Evolutionary conservation across 2,113 vertebrate genomes (phyloP).

Genomic region (Phyllostomus hastatus): DNA sequence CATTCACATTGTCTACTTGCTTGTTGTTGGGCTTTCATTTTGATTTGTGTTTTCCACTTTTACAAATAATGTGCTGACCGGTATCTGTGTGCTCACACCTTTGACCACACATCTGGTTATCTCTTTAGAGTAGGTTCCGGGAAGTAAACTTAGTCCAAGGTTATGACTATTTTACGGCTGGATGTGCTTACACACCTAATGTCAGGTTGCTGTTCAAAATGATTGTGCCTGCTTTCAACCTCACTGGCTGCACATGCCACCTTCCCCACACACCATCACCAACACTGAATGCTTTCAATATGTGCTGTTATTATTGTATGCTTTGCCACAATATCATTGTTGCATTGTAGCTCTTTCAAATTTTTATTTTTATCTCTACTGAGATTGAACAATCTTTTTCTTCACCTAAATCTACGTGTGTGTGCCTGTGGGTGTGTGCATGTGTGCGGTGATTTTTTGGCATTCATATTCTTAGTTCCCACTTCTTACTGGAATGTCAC

Average conservation of each 20-base stretch:
- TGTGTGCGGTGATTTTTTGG: not conserved
- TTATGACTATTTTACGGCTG: conserved; percentile 15
- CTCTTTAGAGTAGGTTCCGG: conserved; percentile 62
- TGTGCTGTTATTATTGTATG: not conserved
- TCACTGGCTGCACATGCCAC: not conserved
- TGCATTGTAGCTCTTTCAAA: not conserved
- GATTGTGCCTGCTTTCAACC: not conserved
- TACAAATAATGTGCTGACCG: not conserved
- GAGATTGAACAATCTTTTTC: not conserved
- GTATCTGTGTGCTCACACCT: not conserved
- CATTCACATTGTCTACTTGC: not conserved
- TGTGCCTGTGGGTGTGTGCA: not conserved
- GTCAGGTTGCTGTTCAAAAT: conserved; percentile 48
- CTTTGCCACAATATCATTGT: not conserved
- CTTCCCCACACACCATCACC: not conserved
- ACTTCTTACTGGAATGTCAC: not conserved
- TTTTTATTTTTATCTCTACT: not conserved
- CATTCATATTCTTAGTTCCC: not conserved
- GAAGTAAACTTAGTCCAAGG: conserved; percentile 62
- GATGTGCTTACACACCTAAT: conserved; percentile 28
- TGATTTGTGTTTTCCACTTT: not conserved
- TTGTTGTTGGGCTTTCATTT: not conserved
- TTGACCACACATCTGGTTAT: conserved; percentile 30
- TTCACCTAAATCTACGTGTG: not conserved
- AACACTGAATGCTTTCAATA: not conserved